Percentiles rank a stretch among this genome's conserved stretches.
Evolutionary conservation across 2,888 invertebrate genomes (phyloP).

Genomic region (Epirrhoe tristata): DNA sequence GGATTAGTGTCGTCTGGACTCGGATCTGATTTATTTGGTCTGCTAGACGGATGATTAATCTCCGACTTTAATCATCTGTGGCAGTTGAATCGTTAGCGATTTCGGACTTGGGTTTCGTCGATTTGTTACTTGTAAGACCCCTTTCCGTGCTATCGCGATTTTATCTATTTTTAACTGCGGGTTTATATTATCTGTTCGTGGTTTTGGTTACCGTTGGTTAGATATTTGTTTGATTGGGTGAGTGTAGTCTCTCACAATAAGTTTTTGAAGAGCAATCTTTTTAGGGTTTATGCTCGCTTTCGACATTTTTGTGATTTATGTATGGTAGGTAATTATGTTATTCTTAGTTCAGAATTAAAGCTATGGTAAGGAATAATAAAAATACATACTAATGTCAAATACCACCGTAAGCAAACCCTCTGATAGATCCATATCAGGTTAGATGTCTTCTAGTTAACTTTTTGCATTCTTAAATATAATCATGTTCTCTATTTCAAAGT

Average conservation of each 20-base stretch:
- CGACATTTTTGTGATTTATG: too few species aligned
- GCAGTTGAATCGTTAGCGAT: conserved; percentile 35
- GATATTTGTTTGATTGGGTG: too few species aligned
- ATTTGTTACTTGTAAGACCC: conserved; percentile 18
- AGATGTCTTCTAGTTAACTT: background rate
- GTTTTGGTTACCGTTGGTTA: too few species aligned
- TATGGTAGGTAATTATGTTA: too few species aligned
- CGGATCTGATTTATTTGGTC: conserved; percentile 42
- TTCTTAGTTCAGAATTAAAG: too few species aligned
- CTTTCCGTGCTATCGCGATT: background rate
- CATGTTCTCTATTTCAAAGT: background rate
- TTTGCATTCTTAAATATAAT: background rate
- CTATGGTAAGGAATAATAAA: too few species aligned
- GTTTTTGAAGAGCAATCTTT: too few species aligned
- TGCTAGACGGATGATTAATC: conserved; percentile 43
- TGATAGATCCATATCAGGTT: too few species aligned
- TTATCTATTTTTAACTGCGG: background rate
- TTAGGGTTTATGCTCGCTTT: too few species aligned
- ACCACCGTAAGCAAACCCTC: too few species aligned
- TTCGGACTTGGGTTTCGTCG: conserved; percentile 23
- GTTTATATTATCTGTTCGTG: background rate
- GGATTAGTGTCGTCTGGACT: conserved; percentile 41
- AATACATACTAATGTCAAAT: too few species aligned
- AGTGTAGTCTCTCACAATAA: too few species aligned
- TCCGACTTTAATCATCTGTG: conserved; percentile 34